Base-by-base conservation (phyloP, 2,797 vertebrate genomes). In the Gymnothorax reevesii region DNA sequence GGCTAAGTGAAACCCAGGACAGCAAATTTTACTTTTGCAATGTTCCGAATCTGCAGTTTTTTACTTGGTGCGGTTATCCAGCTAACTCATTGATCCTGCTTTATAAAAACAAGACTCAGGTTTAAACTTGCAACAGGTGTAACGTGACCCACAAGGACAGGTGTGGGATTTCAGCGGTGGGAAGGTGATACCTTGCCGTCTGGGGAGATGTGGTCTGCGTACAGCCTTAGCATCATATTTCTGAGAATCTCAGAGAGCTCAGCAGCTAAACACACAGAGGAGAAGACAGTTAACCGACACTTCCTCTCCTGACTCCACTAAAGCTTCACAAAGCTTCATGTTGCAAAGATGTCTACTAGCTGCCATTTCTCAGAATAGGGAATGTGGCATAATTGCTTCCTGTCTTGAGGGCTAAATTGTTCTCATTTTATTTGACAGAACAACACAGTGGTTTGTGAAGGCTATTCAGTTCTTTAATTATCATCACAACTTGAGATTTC, bases 141-240 rank as follows among this genome's bases (percentile, higher is more conserved):
- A 60, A 60, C 2, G 22, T 17, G 62, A 64, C 15, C 17, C 25
- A 33, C 12, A 13, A 27, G 10, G 10, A 17, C 33, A 42, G 15
- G 73, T 77, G 42, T 77, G 9, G 54, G 25, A 4, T 83, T 59
- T 57, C 82, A 55, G 5, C 33, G 27, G 83, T 66, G 20, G 15
- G 17, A 82, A 22, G 4, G 49, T 27, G 60, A 60, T 91, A 97
- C 96, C 96, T 96, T 97, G 90, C 96, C 96, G 85, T 97, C 96
- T 66, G 94, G 92, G 71, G 96, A 96, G 84, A 97, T 94, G 92
- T 96, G 94, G 85, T 96, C 93, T 0, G 96, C 94, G 91, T 95
- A 96, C 89, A 97, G 89, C 89, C 96, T 95, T 91, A 96, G 93
- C 86, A 95, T 95, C 90, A 96, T 88, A 66, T 96, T 95, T 84